Evolutionary conservation across 2,113 vertebrate species (phyloP).

Genomic region (Mormoops blainvillei): DNA sequence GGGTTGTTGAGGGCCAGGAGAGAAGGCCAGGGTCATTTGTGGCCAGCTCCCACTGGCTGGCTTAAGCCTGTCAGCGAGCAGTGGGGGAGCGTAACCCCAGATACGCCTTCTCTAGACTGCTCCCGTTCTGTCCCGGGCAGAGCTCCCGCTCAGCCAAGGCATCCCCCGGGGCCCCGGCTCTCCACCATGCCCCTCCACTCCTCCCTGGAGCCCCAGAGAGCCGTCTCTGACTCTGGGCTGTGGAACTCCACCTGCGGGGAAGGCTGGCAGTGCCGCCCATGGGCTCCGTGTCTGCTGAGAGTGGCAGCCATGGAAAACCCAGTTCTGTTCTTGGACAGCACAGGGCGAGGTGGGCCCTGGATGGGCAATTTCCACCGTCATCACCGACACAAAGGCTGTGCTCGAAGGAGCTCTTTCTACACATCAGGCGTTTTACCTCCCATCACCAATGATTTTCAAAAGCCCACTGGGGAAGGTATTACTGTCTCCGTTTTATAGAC

Average conservation of each 20-base stretch:
- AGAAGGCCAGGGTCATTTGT: background rate
- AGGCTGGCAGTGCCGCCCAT: background rate
- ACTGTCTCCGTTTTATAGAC: background rate
- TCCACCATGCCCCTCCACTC: fast-evolving
- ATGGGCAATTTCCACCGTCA: background rate
- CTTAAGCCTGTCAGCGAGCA: background rate
- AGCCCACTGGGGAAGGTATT: background rate
- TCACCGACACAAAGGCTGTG: background rate
- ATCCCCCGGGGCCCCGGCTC: fast-evolving
- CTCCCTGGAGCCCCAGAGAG: fast-evolving
- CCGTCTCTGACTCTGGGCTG: fast-evolving
- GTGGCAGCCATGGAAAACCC: background rate
- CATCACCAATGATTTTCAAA: background rate
- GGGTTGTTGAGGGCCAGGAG: too few species aligned
- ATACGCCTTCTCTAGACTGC: background rate
- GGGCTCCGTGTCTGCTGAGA: background rate
- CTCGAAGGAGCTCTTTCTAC: too few species aligned
- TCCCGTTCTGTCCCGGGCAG: fast-evolving
- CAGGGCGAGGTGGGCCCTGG: fast-evolving
- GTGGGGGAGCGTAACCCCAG: fast-evolving
- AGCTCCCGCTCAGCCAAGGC: fast-evolving
- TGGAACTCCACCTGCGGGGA: background rate
- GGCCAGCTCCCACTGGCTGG: background rate
- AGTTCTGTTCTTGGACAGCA: fast-evolving
- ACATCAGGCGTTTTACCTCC: fast-evolving